Conservation (phyloP, 2,888 invertebrate species). For the Hyposoter dolosus region DNA sequence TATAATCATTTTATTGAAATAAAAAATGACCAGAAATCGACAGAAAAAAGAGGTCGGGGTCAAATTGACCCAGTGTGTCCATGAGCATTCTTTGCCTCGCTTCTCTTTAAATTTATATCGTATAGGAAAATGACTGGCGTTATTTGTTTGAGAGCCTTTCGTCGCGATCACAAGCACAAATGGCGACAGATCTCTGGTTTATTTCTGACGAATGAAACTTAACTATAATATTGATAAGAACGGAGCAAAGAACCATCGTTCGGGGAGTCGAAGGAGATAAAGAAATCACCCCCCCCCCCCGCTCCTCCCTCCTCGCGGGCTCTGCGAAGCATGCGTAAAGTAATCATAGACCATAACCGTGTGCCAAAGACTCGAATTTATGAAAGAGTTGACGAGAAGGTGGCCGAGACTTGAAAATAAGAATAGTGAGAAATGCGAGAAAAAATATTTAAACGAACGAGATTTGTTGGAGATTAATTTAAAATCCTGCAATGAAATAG, state of each 20-base stretch:
- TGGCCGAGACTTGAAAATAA: not conserved
- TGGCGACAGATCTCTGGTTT: slow-evolving; percentile 16
- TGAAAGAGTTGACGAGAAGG: slow-evolving; percentile 6
- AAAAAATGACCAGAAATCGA: not conserved
- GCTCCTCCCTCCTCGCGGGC: slow-evolving; percentile 2
- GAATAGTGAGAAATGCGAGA: not conserved
- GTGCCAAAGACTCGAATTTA: slow-evolving; percentile 5
- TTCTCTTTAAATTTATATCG: not conserved
- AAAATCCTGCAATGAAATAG: not conserved
- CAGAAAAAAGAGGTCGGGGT: not conserved
- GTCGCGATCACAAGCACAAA: slow-evolving; percentile 2
- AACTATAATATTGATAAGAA: slow-evolving; percentile 60
- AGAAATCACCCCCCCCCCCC: slow-evolving; percentile 33
- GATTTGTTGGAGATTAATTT: no score
- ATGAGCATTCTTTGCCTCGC: no score
- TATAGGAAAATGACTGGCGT: not conserved
- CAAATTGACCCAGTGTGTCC: not conserved
- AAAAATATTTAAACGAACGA: no score
- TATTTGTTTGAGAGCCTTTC: slow-evolving; percentile 1
- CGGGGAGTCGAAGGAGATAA: slow-evolving; percentile 48
- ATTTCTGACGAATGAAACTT: slow-evolving; percentile 39
- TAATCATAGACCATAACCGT: slow-evolving; percentile 21
- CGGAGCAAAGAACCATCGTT: slow-evolving; percentile 67
- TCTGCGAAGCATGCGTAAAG: not conserved
- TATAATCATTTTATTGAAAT: not conserved